Evolutionary conservation across 2,888 invertebrate genomes (phyloP), one percentile per base, ranked within the genome.

Genomic region (Hemaris fuciformis): DNA sequence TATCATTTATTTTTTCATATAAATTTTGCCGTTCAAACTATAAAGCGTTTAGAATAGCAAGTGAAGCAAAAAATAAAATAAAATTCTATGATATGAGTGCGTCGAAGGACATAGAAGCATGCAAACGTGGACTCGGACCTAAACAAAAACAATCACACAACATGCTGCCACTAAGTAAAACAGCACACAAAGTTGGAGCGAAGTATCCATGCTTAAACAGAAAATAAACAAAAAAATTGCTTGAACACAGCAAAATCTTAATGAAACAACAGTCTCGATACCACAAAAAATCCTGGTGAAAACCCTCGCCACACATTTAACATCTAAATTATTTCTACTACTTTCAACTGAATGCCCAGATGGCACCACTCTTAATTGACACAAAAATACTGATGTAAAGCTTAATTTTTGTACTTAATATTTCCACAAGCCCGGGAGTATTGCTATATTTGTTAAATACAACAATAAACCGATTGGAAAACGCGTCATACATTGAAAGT

Each of bases 31-130:
- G 89, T 88, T 85, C 75, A 76, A 76, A 71, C 77, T 75, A 77
- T 73, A 71, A 83, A 84, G 87, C 87, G 74, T 64, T 70, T 64
- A 60, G 57, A 78, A 66, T 74, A 81, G 85, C 87, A 86, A 80
- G 76, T 75, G 66, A 84, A 88, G 87, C 87, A 71, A 77, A 80
- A 75, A 77, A 77, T 81, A 80, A 77, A 71, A 71, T 75, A 75
- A 73, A 79, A 79, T 75, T 80, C 80, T 90, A 91, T 90, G 89
- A 90, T 87, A 85, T 90, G 80, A 83, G 89, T 91, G 91, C 89
- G 86, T 80, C 82, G 86, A 88, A 91, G 89, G 89, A 89, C 89
- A 88, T 66, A 84, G 85, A 85, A 81, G 70, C 90, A 88, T 90
- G 88, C 91, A 73, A 58, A 65, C 64, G 68, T 76, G 74, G 74